These are phyloP conservation scores for Sarcophaga peregrina DNA, from an alignment of 1,140 invertebrate species.

Conservation along the genomic window DNA sequence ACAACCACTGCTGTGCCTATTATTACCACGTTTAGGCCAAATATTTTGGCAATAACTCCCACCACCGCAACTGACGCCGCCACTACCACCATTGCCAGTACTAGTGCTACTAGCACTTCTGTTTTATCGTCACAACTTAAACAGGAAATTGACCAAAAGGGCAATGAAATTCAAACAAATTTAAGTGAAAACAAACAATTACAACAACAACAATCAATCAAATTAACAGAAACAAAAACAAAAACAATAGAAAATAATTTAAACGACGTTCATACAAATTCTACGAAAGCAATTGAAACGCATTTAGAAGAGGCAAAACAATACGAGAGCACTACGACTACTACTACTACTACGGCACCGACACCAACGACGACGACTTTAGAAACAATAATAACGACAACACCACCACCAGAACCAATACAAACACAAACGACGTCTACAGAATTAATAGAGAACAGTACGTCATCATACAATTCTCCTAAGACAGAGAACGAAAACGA, in stretches of 20 bases:
- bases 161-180: slow-evolving; percentile 6
- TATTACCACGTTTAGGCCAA: slow-evolving; percentile 24
- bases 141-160: slow-evolving; percentile 38
- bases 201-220: too few relatives aligned
- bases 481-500: too few relatives aligned
- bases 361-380: too few relatives aligned
- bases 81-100: too few relatives aligned
- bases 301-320: slow-evolving; percentile 7
- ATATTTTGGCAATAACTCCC: not conserved
- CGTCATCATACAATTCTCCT: too few relatives aligned
- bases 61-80: not conserved
- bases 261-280: slow-evolving; percentile 20
- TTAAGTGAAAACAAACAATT: not conserved
- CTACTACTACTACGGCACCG: too few relatives aligned
- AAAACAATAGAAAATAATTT: slow-evolving; percentile 20
- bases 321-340: not conserved
- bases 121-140: not conserved
- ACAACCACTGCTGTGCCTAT: not conserved
- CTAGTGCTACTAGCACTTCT: too few relatives aligned
- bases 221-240: not conserved
- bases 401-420: not conserved
- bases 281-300: slow-evolving; percentile 27
- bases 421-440: not conserved
- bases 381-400: not conserved
- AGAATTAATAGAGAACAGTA: too few relatives aligned